These are phyloP conservation scores for Pomatorhinus ruficollis DNA, from an alignment of 2,113 vertebrate species.

Conservation along the genomic window DNA sequence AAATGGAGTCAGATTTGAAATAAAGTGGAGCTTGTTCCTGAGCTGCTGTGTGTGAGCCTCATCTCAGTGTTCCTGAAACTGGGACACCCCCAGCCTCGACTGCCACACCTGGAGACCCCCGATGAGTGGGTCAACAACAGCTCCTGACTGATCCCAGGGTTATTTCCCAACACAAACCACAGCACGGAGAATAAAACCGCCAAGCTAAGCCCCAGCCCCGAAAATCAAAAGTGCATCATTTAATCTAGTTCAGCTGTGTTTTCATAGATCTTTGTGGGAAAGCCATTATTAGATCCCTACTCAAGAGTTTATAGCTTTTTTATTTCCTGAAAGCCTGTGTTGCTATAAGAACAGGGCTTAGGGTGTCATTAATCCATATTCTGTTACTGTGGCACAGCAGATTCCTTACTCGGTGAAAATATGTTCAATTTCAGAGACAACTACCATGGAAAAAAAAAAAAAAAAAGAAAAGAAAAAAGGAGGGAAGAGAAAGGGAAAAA, in stretches of 20 bases:
- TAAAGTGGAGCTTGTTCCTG: no score
- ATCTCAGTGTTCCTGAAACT: no score
- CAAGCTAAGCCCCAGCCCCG: not conserved
- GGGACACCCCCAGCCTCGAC: no score
- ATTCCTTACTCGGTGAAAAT: not conserved
- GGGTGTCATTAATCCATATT: not conserved
- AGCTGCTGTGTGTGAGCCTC: no score
- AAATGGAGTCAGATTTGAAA: no score
- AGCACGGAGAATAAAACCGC: not conserved
- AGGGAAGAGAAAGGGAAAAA: no score
- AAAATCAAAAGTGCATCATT: not conserved
- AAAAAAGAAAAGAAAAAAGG: not conserved
- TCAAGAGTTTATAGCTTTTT: not conserved
- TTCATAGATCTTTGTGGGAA: not conserved
- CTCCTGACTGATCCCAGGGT: not conserved
- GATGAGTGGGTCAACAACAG: no score
- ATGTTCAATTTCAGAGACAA: not conserved
- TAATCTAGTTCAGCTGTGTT: slow-evolving; percentile 12
- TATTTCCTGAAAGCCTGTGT: not conserved
- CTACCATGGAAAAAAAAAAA: not conserved
- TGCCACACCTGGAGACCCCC: no score
- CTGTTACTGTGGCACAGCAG: not conserved
- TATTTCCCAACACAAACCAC: not conserved
- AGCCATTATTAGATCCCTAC: not conserved
- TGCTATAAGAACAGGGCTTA: not conserved